Conservation (phyloP, 2,888 invertebrate species). For the Aricia artaxerxes region DNA sequence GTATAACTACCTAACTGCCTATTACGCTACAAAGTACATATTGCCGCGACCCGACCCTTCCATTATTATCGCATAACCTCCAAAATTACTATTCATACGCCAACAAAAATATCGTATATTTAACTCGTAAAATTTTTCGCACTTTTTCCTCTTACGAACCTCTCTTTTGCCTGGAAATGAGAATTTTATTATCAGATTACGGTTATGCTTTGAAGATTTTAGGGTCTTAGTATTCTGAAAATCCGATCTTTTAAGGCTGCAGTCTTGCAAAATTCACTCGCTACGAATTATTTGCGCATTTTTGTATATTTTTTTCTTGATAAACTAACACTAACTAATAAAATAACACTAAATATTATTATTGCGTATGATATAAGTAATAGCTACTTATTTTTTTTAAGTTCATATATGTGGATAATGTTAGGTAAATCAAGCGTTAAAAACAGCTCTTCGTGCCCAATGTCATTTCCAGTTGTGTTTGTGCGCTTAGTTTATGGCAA, state of each 20-base stretch:
- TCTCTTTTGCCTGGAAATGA: conserved; percentile 18
- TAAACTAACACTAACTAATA: too few species aligned
- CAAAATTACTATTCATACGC: conserved; percentile 25
- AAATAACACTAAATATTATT: too few species aligned
- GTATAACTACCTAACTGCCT: conserved; percentile 26
- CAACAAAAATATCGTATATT: conserved; percentile 30
- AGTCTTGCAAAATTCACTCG: too few species aligned
- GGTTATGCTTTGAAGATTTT: not conserved
- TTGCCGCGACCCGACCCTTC: conserved; percentile 23
- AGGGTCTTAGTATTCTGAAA: not conserved
- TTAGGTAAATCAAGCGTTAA: too few species aligned
- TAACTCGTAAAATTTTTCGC: conserved; percentile 23
- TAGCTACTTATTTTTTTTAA: too few species aligned
- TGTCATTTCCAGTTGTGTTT: too few species aligned
- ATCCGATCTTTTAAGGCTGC: not conserved
- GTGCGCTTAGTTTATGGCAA: too few species aligned
- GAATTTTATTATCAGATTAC: conserved; percentile 26
- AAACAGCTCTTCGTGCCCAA: too few species aligned
- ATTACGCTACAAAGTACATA: conserved; percentile 8
- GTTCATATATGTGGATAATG: too few species aligned
- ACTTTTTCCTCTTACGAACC: conserved; percentile 20
- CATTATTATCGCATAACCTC: conserved; percentile 29
- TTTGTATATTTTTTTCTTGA: too few species aligned
- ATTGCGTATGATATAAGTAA: too few species aligned
- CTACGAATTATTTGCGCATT: too few species aligned